Percentiles rank a stretch among this genome's conserved stretches.
phyloP scores from a whole-genome alignment of 2,888 invertebrate genomes.

The Dryocosmus kuriphilus region DNA sequence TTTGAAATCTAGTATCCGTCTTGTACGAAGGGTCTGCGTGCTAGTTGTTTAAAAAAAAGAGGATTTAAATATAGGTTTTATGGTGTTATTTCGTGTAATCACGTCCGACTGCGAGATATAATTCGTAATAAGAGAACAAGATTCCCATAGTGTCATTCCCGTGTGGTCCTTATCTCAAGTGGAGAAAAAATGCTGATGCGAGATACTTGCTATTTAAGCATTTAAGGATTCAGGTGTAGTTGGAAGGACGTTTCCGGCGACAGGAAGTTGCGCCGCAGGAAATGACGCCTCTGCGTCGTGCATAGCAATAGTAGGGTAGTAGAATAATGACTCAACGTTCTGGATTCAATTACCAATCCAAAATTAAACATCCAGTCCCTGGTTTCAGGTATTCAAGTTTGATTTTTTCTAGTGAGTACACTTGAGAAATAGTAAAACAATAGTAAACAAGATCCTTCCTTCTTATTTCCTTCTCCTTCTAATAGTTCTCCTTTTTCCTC shows the following conservation, averaged over 20 bases:
- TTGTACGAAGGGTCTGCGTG: conserved; percentile 15
- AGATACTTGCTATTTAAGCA: conserved; percentile 70
- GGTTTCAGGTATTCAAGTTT: too few species aligned
- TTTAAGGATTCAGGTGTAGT: conserved; percentile 73
- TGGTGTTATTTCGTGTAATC: conserved; percentile 15
- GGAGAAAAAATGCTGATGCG: conserved; percentile 37
- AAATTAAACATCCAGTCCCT: background rate
- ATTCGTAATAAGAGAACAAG: background rate
- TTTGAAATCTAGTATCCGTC: conserved; percentile 22
- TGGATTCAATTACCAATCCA: background rate
- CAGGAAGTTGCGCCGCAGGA: conserved; percentile 72
- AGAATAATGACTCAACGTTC: conserved; percentile 50
- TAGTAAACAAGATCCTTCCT: too few species aligned
- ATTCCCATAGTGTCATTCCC: background rate
- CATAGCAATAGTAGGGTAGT: conserved; percentile 69
- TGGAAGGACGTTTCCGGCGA: conserved; percentile 74
- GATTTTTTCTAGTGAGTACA: too few species aligned
- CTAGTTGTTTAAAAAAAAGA: background rate
- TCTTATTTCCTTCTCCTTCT: too few species aligned
- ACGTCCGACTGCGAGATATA: background rate
- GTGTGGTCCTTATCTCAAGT: conserved; percentile 26
- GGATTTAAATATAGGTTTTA: conserved; percentile 21
- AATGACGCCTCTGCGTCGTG: conserved; percentile 70
- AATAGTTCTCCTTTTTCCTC: too few species aligned
- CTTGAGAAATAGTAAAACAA: too few species aligned